These are phyloP conservation scores for Gallinago stenura DNA, from an alignment of 2,797 vertebrate genomes.

Conservation along the genomic window DNA sequence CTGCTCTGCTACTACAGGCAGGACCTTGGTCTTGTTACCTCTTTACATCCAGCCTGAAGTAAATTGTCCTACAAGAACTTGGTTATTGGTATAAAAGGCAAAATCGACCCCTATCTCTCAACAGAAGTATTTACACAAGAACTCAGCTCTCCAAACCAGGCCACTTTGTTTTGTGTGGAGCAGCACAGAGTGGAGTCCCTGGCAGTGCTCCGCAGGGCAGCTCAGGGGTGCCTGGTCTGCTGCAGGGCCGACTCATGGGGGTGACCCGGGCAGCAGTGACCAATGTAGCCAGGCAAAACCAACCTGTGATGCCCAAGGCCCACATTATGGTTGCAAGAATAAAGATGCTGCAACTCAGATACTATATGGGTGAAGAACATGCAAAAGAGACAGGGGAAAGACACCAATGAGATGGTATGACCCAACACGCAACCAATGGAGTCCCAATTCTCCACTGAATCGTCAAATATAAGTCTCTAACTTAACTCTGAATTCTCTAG, in stretches of 20 bases:
- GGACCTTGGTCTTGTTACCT: background rate
- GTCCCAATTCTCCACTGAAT: background rate
- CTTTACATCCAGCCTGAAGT: background rate
- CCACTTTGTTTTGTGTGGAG: background rate
- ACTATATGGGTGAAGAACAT: background rate
- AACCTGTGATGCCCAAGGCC: background rate
- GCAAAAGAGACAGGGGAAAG: background rate
- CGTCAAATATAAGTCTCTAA: background rate
- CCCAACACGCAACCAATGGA: background rate
- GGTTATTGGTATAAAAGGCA: background rate
- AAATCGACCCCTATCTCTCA: background rate
- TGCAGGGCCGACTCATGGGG: fast-evolving
- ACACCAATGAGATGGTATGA: fast-evolving
- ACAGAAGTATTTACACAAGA: background rate
- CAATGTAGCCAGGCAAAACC: background rate
- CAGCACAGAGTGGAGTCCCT: background rate
- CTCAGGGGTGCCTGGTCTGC: background rate
- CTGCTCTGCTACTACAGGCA: background rate
- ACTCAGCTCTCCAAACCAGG: background rate
- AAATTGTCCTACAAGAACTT: background rate
- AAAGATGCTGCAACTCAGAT: background rate
- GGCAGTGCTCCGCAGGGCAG: fast-evolving
- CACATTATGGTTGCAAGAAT: background rate
- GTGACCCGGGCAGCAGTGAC: background rate
- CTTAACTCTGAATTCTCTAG: background rate